phyloP scores from a whole-genome alignment of 2,888 invertebrate species.

The Nymphalis polychloros region DNA sequence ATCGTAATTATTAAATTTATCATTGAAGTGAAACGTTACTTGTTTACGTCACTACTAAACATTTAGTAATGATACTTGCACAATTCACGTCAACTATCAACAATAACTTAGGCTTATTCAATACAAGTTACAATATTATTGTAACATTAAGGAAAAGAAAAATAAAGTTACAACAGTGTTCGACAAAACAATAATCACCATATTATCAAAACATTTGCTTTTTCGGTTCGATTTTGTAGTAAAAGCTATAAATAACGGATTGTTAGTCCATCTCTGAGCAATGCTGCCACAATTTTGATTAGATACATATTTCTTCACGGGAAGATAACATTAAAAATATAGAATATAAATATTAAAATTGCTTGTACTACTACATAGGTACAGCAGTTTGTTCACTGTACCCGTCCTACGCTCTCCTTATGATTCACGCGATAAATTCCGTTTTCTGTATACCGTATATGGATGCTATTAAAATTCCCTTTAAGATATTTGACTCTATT shows the following conservation, averaged over 20 bases:
- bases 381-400: neutral
- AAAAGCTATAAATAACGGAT: slow-evolving; percentile 17
- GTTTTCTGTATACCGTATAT: slow-evolving; percentile 53
- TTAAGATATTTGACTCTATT: slow-evolving; percentile 58
- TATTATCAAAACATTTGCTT: slow-evolving; percentile 4
- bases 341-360: slow-evolving; percentile 10
- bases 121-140: neutral
- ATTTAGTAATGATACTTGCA: too few species aligned
- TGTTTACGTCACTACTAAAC: too few species aligned
- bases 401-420: slow-evolving; percentile 60
- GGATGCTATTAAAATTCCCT: slow-evolving; percentile 68
- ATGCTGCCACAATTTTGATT: neutral
- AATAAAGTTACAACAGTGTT: neutral
- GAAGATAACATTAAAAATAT: neutral
- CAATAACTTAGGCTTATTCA: too few species aligned
- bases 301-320: neutral
- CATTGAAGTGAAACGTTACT: too few species aligned
- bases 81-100: too few species aligned
- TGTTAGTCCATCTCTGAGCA: neutral
- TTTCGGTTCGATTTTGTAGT: slow-evolving; percentile 8
- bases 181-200: neutral
- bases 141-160: neutral
- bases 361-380: slow-evolving; percentile 12
- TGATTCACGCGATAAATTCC: slow-evolving; percentile 60
- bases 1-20: too few species aligned